Base-by-base conservation (phyloP, 2,888 invertebrate genomes). In the Agrochola macilenta region DNA sequence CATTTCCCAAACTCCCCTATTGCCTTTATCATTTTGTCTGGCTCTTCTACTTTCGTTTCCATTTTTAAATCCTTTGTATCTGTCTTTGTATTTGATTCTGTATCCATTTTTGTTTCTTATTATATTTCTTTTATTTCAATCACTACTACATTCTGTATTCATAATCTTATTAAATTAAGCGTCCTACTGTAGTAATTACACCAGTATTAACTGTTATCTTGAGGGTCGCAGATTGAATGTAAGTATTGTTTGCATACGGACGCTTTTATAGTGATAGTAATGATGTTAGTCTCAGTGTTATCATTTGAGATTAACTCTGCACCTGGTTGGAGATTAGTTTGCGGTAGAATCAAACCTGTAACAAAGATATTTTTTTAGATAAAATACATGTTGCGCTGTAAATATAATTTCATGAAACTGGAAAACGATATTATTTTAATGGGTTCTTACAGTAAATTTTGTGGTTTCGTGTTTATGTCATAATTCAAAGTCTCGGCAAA, bases 1-100 rank as follows among this genome's bases (percentile, higher is more conserved):
- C 98, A 98, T 88, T 94, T 96, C n/a, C 98, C 98, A 46, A 98
- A 88, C 46, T 89, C 89, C 20, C 94, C 94, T n/a, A 93, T 88
- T 0, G 92, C 88, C 43, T 88, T 86, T 9, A 89, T 81, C 63
- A 92, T 76, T 74, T 87, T 86, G 78, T 94, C 93, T 75, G 86
- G 85, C 7, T 69, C 74, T 70, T 74, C 75, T 1, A 30, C 23
- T 69, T 71, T 81, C 1, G n/a, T 69, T 35, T 75, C 79, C 58
- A 69, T 71, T 39, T 74, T 74, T 2, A 52, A 30, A 5, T 70
- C 26, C 30, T 75, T 83, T 46, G 26, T 30, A 2, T 75, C 57
- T 49, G 14, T 35, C 43, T 79, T 83, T 17, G 3, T 66, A 65
- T 82, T 78, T 52, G 63, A 58, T 81, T 77, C 69, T 74, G 65